Conservation (phyloP, 2,113 vertebrate species). For the Phocoena sinus region DNA sequence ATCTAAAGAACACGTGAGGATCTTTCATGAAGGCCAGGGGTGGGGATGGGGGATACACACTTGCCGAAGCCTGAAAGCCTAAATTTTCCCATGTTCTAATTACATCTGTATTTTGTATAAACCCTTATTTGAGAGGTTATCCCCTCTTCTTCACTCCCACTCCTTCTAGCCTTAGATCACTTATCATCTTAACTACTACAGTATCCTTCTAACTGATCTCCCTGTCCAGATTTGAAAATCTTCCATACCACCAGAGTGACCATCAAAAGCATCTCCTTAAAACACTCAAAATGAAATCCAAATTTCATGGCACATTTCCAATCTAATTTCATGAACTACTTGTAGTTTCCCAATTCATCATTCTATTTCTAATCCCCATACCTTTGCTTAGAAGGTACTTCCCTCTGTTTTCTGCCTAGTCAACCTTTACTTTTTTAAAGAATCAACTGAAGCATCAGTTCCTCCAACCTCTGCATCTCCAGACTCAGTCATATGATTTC, state of each 20-base stretch:
- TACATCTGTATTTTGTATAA: not conserved
- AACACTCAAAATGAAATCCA: not conserved
- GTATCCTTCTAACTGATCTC: not conserved
- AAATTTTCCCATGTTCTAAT: not conserved
- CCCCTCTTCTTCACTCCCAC: not conserved
- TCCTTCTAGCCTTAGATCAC: not conserved
- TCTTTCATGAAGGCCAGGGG: not conserved
- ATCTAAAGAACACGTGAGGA: not conserved
- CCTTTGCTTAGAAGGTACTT: not conserved
- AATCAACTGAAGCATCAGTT: not conserved
- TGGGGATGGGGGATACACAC: not conserved
- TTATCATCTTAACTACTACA: not conserved
- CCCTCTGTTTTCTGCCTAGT: not conserved
- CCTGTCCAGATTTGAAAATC: not conserved
- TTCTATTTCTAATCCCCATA: not conserved
- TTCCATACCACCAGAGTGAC: not conserved
- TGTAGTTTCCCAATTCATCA: not conserved
- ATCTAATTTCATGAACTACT: not conserved
- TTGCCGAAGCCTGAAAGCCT: not conserved
- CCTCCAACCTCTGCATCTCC: not conserved
- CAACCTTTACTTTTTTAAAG: not conserved
- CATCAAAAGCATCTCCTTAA: not conserved
- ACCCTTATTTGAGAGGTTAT: not conserved
- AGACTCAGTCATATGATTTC: not conserved
- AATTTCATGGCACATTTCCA: not conserved